These are phyloP conservation scores for Pachyseris speciosa DNA, from an alignment of 64 coral and sea anemone genomes.

Conservation along the genomic window DNA sequence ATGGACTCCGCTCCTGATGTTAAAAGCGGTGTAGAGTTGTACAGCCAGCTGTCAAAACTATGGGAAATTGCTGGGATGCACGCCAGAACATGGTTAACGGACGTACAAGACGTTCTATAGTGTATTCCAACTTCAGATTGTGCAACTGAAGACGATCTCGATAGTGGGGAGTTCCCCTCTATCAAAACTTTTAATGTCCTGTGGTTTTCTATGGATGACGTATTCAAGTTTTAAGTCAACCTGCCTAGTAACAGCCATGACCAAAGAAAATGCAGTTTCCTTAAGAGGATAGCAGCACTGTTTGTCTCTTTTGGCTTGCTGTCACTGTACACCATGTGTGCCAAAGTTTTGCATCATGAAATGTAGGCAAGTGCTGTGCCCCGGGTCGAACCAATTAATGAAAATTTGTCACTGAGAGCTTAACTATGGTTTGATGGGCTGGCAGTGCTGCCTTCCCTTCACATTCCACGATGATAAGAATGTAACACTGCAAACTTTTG, in stretches of 20 bases:
- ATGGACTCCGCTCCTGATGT: too few relatives aligned
- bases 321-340: too few relatives aligned
- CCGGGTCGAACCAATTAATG: not conserved
- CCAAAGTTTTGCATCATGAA: too few relatives aligned
- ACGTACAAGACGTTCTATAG: not conserved
- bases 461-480: too few relatives aligned
- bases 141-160: not conserved
- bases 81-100: not conserved
- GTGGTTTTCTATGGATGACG: too few relatives aligned
- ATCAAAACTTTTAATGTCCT: too few relatives aligned
- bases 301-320: conserved; percentile 49
- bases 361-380: conserved; percentile 16
- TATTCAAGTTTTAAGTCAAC: not conserved
- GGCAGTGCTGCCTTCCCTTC: too few relatives aligned
- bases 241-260: conserved; percentile 14
- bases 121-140: too few relatives aligned
- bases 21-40: conserved; percentile 22
- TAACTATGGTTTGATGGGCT: too few relatives aligned
- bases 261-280: too few relatives aligned
- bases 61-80: not conserved
- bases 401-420: not conserved
- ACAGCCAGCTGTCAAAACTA: too few relatives aligned
- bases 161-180: not conserved
- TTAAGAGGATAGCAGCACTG: not conserved
- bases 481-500: too few relatives aligned